Evolutionary conservation across 2,797 vertebrate genomes (phyloP), one percentile per base, ranked within the genome.

Genomic region (Gastrophryne carolinensis): DNA sequence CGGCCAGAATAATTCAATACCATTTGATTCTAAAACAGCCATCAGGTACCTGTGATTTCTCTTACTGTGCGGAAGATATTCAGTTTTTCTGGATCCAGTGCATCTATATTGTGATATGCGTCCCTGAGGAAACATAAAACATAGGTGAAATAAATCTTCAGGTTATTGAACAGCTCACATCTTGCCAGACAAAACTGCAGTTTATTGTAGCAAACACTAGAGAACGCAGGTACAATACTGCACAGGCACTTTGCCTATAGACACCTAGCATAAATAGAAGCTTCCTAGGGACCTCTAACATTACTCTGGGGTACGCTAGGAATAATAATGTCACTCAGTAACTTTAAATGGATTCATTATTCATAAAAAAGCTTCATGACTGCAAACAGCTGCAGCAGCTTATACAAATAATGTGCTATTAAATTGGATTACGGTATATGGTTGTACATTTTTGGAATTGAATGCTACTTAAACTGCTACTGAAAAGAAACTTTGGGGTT

Each of bases 31-130:
- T 35, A 34, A 65, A n/a, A 61, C 34, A 30, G 5, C 9, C 62
- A 24, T 17, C 47, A 12, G n/a, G 82, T 89, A 98, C 97, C 97
- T 93, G 97, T 98, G 87, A 98, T 97, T 87, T 99, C 97, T 84
- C 92, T 91, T 71, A 99, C 96, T 1, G 97, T 98, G 71, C 92
- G 94, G 81, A 98, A 98, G 44, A 92, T 93, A 27, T 93, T 96
- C 72, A 98, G 89, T 71, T 93, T 94, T 64, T 97, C 95, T 0
- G 97, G 97, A 78, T 98, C 94, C 85, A 98, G 82, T 12, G 97
- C 94, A 30, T 92, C 94, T 0, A 98, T 96, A 0, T 91, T 94
- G 53, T 98, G 97, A 83, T 97, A 99, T 0, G 95, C 95, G 78
- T 99, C 97, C 79, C 97, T 99, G 79, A 41, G 87, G 88, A 61